Evolutionary conservation across 1,140 invertebrate genomes (phyloP).

Genomic region (Oncopodura yosiiana): DNA sequence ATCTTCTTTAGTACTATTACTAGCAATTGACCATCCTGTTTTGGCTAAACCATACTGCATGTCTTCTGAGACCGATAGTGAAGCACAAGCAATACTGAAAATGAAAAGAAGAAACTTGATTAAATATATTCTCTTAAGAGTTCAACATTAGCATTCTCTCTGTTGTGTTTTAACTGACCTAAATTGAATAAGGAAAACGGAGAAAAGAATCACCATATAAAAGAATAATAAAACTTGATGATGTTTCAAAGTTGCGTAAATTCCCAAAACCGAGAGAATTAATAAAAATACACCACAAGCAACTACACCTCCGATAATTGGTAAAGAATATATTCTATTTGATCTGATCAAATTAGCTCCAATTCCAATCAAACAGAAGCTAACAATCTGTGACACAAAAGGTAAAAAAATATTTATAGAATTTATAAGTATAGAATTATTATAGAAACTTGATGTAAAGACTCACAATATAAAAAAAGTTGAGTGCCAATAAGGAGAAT

Average conservation of each 20-base stretch:
- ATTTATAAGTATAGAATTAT: slow-evolving; percentile 5
- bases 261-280: slow-evolving; percentile 74
- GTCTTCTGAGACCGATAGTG: slow-evolving; percentile 76
- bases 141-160: no score
- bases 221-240: slow-evolving; percentile 95
- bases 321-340: slow-evolving; percentile 62
- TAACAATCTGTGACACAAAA: slow-evolving; percentile 1
- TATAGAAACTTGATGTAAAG: slow-evolving; percentile 2
- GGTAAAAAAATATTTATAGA: neutral
- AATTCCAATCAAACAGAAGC: slow-evolving; percentile 1
- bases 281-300: slow-evolving; percentile 88
- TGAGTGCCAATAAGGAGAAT: slow-evolving; percentile 76
- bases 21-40: slow-evolving; percentile 65
- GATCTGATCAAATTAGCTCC: slow-evolving; percentile 26
- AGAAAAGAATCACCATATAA: slow-evolving; percentile 94
- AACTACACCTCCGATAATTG: slow-evolving; percentile 85
- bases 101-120: no score
- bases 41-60: slow-evolving; percentile 72
- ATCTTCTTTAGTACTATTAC: slow-evolving; percentile 50
- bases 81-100: slow-evolving; percentile 88
- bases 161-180: no score
- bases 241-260: slow-evolving; percentile 84
- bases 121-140: no score
- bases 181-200: slow-evolving; percentile 61
- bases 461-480: slow-evolving; percentile 84